Evolutionary conservation across 2,888 invertebrate genomes (phyloP), one percentile per base, ranked within the genome.

Genomic region (Aleiodes leptofemur): DNA sequence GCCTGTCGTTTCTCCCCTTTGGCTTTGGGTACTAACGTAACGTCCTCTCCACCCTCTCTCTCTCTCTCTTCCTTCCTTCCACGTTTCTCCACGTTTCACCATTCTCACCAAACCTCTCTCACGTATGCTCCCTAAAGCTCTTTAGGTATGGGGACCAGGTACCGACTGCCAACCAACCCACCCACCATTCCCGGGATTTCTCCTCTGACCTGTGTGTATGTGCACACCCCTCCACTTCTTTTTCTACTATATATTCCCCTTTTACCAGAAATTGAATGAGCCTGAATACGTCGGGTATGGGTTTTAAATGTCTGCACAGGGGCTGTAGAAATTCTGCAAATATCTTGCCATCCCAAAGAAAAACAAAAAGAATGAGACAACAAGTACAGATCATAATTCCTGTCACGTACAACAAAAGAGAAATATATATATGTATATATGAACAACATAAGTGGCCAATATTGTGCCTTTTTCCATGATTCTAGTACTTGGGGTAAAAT

Each of bases 111-210:
- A 76, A 71, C 77, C 83, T 83, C 85, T 85, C 84, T 86, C 87
- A 87, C 86, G 87, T 88, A 87, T 87, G 87, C 86, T 86, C 86
- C 86, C 77, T 76, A 85, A 86, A 87, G 86, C 87, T 86, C 87
- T 86, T 86, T 87, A 87, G 87, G 87, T 85, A 85, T 85, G n/a
- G 82, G 85, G 83, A 83, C 84, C 83, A 83, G 83, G 85, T 85
- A 83, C 83, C 85, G 84, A 82, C 23, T 23, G 23, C 23, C 86
- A 85, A 86, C 86, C 86, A 86, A 79, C 81, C 84, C 86, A 86
- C 80, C 81, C 84, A 81, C 85, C 84, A 76, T 80, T 77, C 76
- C 73, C 69, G 71, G 78, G 76, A 66, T 75, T 76, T 69, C 57
- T 72, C 71, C 77, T 80, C 79, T 82, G 80, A 79, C 79, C 78